A percentile compares a stretch with the other conserved stretches of the same genome.
These are phyloP conservation scores for Ptilonorhynchus violaceus DNA, from an alignment of 2,113 vertebrate species.

Conservation along the genomic window DNA sequence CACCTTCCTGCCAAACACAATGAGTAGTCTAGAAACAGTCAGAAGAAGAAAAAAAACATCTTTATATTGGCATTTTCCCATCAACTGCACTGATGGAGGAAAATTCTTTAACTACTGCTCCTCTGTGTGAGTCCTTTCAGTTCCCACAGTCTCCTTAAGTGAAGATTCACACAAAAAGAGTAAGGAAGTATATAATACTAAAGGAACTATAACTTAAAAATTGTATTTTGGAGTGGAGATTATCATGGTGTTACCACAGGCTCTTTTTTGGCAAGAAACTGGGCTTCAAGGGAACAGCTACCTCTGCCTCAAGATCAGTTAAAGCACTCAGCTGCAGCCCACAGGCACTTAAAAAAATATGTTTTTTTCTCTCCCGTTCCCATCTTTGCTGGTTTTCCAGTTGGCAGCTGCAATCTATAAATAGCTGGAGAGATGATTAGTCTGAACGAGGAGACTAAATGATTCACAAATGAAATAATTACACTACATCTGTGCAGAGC, in stretches of 20 bases:
- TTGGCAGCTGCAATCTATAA: slow-evolving; percentile 57
- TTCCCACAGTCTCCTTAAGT: neutral
- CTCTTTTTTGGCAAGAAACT: neutral
- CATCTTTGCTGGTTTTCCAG: slow-evolving; percentile 11
- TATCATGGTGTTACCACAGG: neutral
- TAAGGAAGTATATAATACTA: neutral
- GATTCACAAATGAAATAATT: slow-evolving; percentile 52
- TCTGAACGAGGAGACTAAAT: neutral
- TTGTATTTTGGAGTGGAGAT: neutral
- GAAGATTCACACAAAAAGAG: neutral
- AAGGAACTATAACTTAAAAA: neutral
- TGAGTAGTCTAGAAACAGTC: neutral
- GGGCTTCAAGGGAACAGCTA: neutral
- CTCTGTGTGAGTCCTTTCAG: neutral
- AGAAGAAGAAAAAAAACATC: neutral
- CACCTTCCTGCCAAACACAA: neutral
- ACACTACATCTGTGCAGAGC: slow-evolving; percentile 6
- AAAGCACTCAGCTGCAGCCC: neutral
- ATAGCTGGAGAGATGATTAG: slow-evolving; percentile 35
- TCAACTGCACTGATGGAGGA: neutral
- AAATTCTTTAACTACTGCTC: neutral
- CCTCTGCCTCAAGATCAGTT: neutral
- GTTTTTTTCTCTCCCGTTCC: neutral
- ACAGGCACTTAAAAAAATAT: neutral
- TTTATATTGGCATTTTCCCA: neutral